A percentile compares a stretch with the other conserved stretches of the same genome.
Conservation (phyloP, 2,888 invertebrate species). For the Morpho helenor region DNA sequence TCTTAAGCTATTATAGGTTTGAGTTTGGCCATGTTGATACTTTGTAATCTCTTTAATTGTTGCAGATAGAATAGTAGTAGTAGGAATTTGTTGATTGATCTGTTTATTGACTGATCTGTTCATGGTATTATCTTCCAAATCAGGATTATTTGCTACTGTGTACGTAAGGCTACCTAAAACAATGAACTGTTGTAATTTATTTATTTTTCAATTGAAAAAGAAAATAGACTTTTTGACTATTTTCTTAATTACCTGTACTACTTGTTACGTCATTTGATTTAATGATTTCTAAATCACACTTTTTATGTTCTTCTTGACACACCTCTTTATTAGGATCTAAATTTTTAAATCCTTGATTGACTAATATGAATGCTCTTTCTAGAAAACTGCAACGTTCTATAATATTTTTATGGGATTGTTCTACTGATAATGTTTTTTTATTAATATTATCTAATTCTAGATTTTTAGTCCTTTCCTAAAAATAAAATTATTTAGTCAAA, state of each 20-base stretch:
- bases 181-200: conserved; percentile 8
- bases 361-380: conserved; percentile 53
- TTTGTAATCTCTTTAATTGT: conserved; percentile 14
- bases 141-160: conserved; percentile 43
- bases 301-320: conserved; percentile 28
- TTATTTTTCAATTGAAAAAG: neutral
- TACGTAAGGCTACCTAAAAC: conserved; percentile 57
- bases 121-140: conserved; percentile 10
- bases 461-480: conserved; percentile 48
- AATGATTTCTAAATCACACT: conserved; percentile 52
- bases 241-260: conserved; percentile 43
- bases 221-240: neutral
- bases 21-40: conserved; percentile 38
- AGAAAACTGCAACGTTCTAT: conserved; percentile 50
- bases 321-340: conserved; percentile 23
- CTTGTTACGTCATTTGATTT: conserved; percentile 55
- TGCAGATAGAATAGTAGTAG: conserved; percentile 23
- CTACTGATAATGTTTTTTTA: conserved; percentile 48
- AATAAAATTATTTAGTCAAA: conserved; percentile 1
- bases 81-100: conserved; percentile 6
- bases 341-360: conserved; percentile 58
- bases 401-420: conserved; percentile 47
- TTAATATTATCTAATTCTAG: conserved; percentile 52
- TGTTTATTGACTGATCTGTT: neutral
- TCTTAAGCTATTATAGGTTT: conserved; percentile 40